Conservation (phyloP, 2,113 vertebrate species). For the Hemicordylus capensis region DNA sequence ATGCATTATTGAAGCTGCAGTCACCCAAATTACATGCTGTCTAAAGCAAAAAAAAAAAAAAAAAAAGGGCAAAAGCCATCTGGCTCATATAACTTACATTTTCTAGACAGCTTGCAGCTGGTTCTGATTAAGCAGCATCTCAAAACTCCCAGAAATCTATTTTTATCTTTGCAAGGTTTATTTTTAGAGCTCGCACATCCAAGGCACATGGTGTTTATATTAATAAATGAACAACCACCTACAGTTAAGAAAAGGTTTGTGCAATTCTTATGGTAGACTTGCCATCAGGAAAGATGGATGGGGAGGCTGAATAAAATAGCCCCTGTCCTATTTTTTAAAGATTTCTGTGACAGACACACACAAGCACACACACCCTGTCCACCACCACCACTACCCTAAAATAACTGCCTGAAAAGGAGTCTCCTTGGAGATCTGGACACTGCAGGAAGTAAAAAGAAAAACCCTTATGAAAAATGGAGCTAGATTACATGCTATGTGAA, state of each 20-base stretch:
- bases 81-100: slow-evolving; percentile 81
- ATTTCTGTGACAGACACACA: background rate
- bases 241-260: slow-evolving; percentile 70
- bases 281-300: slow-evolving; percentile 29
- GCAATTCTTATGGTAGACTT: slow-evolving; percentile 51
- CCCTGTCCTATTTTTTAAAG: slow-evolving; percentile 27
- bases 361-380: background rate
- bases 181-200: slow-evolving; percentile 80
- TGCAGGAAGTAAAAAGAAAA: slow-evolving; percentile 6
- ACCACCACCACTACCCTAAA: background rate
- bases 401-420: slow-evolving; percentile 4
- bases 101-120: slow-evolving; percentile 87
- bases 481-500: background rate
- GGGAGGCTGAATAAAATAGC: slow-evolving; percentile 36
- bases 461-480: background rate
- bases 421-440: background rate
- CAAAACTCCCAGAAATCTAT: slow-evolving; percentile 77
- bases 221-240: slow-evolving; percentile 80
- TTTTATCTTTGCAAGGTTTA: slow-evolving; percentile 77
- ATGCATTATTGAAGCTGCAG: slow-evolving; percentile 77
- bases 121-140: slow-evolving; percentile 84
- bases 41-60: slow-evolving; percentile 80
- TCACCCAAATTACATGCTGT: slow-evolving; percentile 81
- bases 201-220: slow-evolving; percentile 78
- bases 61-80: slow-evolving; percentile 86